Base-by-base conservation (phyloP, 2,888 invertebrate species). In the Agriopis marginaria region DNA sequence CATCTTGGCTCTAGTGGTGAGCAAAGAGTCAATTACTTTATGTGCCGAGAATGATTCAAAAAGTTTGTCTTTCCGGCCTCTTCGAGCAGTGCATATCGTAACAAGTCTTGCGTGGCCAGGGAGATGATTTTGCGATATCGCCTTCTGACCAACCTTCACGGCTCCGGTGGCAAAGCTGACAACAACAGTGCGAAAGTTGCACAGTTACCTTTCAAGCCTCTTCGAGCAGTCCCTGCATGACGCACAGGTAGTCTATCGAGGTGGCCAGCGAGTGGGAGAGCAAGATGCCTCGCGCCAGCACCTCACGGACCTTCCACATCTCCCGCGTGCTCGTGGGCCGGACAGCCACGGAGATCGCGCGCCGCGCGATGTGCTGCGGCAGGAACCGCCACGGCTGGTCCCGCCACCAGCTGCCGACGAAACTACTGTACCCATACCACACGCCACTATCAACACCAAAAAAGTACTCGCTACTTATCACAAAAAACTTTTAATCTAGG, bases 201-300 rank as follows among this genome's bases (percentile, higher is more conserved):
- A 23, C n/a, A 10, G 9, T 40, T 51, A 73, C 72, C 71, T 63
- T 66, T 78, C 77, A 89, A 11, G 84, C 72, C 68, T 93, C 93
- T 50, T 94, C 93, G 5, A 94, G 85, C 1, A 94, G 80, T 1
- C 92, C 90, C 72, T 93, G 94, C 91, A 94, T 93, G 60, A 94
- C 93, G 68, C 91, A 92, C 7, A 94, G 83, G 73, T 94, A 94
- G 79, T 94, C 94, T 4, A 94, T 87, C 9, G 94, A 93, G 5
- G 94, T 94, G 39, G 94, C 93, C 5, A 94, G 83, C 0, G 94
- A 94, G 79, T 94, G 93, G 0, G 86, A 86, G 2, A 94, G 87
- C 14, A 94, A 83, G 39, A 94, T 88, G 17, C 89, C 89, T 17
- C 94, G 82, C 0, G 92, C 91, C 39, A 94, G 80, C n/a, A 92